These are phyloP conservation scores for Penaeus vannamei DNA, from an alignment of 1,140 invertebrate species.

Conservation along the genomic window DNA sequence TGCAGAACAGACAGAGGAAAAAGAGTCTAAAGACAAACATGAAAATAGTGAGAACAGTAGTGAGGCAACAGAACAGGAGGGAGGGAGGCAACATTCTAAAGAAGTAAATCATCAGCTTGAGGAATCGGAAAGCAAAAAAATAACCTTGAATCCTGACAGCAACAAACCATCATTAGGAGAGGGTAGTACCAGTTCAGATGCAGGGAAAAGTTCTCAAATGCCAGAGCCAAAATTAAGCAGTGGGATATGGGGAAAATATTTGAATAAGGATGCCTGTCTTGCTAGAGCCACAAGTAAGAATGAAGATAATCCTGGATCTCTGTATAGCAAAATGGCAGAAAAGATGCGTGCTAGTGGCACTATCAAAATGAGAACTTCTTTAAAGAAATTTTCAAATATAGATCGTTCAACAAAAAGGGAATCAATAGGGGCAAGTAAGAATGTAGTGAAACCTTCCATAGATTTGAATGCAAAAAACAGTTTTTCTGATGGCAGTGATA, in stretches of 20 bases:
- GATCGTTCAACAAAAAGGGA: background rate
- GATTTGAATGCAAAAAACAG: background rate
- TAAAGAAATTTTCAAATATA: background rate
- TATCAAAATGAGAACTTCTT: slow-evolving; percentile 54
- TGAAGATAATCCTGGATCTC: slow-evolving; percentile 10
- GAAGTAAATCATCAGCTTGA: too few relatives aligned
- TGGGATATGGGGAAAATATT: slow-evolving; percentile 46
- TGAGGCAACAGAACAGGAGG: too few relatives aligned
- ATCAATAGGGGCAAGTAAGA: background rate
- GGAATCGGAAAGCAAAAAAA: too few relatives aligned
- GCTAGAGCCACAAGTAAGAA: background rate
- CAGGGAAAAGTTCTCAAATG: background rate
- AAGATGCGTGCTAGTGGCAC: slow-evolving; percentile 48
- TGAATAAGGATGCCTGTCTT: slow-evolving; percentile 31
- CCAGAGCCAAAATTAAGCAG: background rate
- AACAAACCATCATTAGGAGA: background rate
- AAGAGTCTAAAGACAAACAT: background rate
- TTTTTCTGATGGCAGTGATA: too few relatives aligned
- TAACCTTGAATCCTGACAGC: too few relatives aligned
- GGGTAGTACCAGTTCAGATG: background rate
- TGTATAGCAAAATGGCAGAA: slow-evolving; percentile 54
- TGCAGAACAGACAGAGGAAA: background rate
- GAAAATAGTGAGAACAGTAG: too few relatives aligned
- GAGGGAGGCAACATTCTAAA: too few relatives aligned
- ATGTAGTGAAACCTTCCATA: background rate